Conservation (phyloP, 92 coral and sea anemone genomes). For the Parazoanthus swiftii region DNA sequence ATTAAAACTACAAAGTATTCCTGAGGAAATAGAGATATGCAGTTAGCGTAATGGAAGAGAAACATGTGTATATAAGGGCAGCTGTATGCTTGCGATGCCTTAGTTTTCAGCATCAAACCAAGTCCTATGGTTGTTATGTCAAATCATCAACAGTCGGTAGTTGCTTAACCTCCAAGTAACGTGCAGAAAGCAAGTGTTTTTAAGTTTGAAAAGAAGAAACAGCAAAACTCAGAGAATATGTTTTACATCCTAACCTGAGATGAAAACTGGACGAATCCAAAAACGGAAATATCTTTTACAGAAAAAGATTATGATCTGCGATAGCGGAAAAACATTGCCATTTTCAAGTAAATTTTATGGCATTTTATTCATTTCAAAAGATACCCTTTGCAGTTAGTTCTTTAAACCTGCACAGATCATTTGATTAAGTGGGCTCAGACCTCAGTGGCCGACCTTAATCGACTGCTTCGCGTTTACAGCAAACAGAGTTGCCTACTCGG, state of each 20-base stretch:
- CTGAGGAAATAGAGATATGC: slow-evolving; percentile 17
- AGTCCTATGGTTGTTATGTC: neutral
- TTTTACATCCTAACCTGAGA: neutral
- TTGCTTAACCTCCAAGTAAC: neutral
- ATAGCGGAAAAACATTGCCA: slow-evolving; percentile 20
- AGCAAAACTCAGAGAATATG: neutral
- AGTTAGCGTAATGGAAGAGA: neutral
- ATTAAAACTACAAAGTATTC: neutral
- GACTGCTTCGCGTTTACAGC: neutral
- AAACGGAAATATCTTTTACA: slow-evolving; percentile 37
- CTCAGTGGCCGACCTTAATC: neutral
- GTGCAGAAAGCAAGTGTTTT: neutral
- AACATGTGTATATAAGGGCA: neutral
- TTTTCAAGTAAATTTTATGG: neutral
- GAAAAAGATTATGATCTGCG: slow-evolving; percentile 35
- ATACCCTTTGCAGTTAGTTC: neutral
- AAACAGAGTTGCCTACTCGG: neutral
- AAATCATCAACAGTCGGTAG: neutral
- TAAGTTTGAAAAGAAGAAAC: neutral
- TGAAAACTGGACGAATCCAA: neutral
- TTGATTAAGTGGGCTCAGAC: neutral
- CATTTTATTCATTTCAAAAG: slow-evolving; percentile 9
- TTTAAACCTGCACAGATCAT: neutral
- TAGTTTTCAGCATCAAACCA: neutral
- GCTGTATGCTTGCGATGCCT: neutral